Conservation (phyloP, 2,888 invertebrate genomes). For the Merodon equestris region DNA sequence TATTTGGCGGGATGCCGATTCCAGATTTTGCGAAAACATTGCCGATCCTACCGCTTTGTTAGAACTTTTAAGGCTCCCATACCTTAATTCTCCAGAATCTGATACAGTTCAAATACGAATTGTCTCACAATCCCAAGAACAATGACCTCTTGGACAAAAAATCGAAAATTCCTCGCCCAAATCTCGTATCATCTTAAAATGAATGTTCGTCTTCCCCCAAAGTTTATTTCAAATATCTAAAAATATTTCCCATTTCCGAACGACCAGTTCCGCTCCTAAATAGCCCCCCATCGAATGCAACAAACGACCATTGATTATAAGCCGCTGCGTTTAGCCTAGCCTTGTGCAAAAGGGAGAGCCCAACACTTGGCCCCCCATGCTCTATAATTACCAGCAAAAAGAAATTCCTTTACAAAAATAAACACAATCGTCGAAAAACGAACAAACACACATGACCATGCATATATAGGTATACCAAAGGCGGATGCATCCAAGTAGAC, state of each 20-base stretch:
- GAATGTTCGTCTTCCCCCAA: conserved; percentile 28
- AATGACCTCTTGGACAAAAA: conserved; percentile 28
- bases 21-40: too few species aligned
- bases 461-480: too few species aligned
- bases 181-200: conserved; percentile 1
- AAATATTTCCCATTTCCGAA: conserved; percentile 63
- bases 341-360: conserved; percentile 53
- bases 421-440: conserved; percentile 36
- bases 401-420: conserved; percentile 63
- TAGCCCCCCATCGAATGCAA: conserved; percentile 39
- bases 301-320: conserved; percentile 13
- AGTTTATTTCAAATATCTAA: conserved; percentile 41
- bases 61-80: too few species aligned
- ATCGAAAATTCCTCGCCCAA: conserved; percentile 38
- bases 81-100: too few species aligned
- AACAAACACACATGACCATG: conserved; percentile 9
- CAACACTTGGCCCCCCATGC: conserved; percentile 29
- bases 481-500: conserved; percentile 15
- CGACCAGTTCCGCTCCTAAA: conserved; percentile 59
- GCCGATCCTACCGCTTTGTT: too few species aligned
- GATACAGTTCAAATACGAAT: too few species aligned
- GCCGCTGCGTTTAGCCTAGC: conserved; percentile 17
- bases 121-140: conserved; percentile 14
- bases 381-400: conserved; percentile 50
- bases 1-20: too few species aligned